Percentiles rank a stretch among this genome's conserved stretches.
Conservation (phyloP, 2,888 invertebrate genomes). For the Eilema depressum region DNA sequence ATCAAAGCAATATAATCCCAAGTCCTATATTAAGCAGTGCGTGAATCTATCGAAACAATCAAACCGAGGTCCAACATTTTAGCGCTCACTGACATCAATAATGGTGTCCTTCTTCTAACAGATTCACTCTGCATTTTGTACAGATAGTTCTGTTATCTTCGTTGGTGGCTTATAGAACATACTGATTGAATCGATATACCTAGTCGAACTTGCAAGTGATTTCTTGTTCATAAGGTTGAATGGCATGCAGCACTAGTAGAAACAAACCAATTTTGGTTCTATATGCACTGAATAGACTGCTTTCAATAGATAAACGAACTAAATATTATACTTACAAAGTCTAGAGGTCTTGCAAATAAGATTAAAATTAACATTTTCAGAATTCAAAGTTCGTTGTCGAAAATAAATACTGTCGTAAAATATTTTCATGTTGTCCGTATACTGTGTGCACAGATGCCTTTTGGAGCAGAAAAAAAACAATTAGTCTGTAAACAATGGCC, state of each 20-base stretch:
- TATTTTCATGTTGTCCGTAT: neutral
- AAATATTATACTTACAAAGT: neutral
- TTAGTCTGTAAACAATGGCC: constrained; percentile 39
- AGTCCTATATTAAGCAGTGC: neutral
- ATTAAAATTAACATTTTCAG: neutral
- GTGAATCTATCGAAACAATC: neutral
- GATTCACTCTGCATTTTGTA: no score
- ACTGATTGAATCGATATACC: no score
- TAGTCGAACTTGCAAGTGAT: no score
- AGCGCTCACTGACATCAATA: no score
- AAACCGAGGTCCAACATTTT: neutral
- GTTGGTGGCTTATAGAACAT: no score
- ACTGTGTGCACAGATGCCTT: constrained; percentile 24
- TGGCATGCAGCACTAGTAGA: no score
- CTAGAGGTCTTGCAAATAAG: neutral
- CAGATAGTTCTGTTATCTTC: no score
- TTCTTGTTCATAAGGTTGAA: no score
- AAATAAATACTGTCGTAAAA: neutral
- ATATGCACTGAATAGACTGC: no score
- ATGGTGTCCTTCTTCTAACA: no score
- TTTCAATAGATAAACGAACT: no score
- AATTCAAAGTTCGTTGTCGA: neutral
- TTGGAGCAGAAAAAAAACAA: constrained; percentile 38
- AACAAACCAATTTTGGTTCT: no score
- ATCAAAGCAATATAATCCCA: neutral